Base-by-base conservation (phyloP, 2,888 invertebrate species). In the Harpagoxenus sublaevis region DNA sequence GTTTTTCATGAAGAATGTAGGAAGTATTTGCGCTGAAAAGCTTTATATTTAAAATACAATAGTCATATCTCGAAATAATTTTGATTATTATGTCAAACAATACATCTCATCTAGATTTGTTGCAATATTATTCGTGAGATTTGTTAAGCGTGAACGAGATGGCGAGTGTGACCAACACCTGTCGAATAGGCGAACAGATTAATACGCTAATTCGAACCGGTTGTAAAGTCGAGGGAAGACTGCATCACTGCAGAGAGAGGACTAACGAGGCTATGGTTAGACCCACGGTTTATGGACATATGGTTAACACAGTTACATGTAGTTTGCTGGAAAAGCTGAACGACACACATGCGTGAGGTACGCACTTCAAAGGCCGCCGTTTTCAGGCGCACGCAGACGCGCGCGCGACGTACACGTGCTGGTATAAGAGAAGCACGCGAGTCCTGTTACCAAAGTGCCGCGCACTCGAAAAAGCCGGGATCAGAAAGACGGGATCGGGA, bases 361-460 rank as follows among this genome's bases (percentile, higher is more conserved):
- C 71, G 48, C 63, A 68, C 66, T 81, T 87, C 84, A 66, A 79
- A 84, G 71, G 53, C 74, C 85, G 78, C 71, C 86, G 42, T 75
- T 75, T 63, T 57, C 84, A 82, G 88, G 65, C 86, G 79, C 63
- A 70, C 63, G 77, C 62, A 39, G 51, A 84, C 89, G 87, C 87
- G 89, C 87, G 89, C 88, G 62, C 87, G 91, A 91, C 91, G 92
- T 92, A 92, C 93, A 93, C 94, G 91, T 94, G 94, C 88, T 51
- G 65, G 92, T 92, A 91, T 92, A 28, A 48, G 91, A 90, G 89
- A 87, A 92, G 92, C 93, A 92, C 94, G 92, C 94, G 94, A 93
- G 91, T 95, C 95, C 90, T 90, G 92, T 95, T 95, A 94, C 95
- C 93, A 95, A 94, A 95, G 94, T 89, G 91, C 93, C 92, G 92